Conservation (phyloP, 1,140 invertebrate genomes). For the Melanaphis sacchari region DNA sequence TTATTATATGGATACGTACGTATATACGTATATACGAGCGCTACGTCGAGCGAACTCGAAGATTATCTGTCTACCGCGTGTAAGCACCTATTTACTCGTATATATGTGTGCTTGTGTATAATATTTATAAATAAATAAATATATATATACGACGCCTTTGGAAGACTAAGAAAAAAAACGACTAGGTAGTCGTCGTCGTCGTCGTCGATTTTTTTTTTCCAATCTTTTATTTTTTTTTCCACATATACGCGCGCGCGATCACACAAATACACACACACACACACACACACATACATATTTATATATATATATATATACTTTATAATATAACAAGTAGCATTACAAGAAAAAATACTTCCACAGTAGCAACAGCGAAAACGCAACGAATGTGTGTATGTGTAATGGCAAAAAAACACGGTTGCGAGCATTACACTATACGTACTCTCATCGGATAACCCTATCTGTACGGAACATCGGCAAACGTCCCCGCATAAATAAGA, state of each 20-base stretch:
- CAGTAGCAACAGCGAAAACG: conserved; percentile 39
- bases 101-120: not conserved
- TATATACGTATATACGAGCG: not conserved
- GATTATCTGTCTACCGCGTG: conserved; percentile 6
- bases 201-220: conserved; percentile 24
- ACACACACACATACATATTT: not conserved
- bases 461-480: conserved; percentile 54
- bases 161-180: conserved; percentile 6
- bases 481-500: conserved; percentile 57
- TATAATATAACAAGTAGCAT: conserved; percentile 53
- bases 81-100: not conserved
- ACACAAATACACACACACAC: not conserved
- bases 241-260: not conserved
- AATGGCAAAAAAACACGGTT: conserved; percentile 45
- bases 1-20: not conserved
- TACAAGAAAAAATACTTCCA: conserved; percentile 44
- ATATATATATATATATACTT: not conserved
- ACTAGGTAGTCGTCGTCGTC: conserved; percentile 17
- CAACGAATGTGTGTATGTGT: conserved; percentile 7
- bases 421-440: not conserved
- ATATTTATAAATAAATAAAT: not conserved
- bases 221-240: conserved; percentile 23
- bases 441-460: conserved; percentile 50
- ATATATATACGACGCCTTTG: conserved; percentile 6
- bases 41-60: not conserved